Base-by-base conservation (phyloP, 2,797 vertebrate species). In the Distichodus sexfasciatus region DNA sequence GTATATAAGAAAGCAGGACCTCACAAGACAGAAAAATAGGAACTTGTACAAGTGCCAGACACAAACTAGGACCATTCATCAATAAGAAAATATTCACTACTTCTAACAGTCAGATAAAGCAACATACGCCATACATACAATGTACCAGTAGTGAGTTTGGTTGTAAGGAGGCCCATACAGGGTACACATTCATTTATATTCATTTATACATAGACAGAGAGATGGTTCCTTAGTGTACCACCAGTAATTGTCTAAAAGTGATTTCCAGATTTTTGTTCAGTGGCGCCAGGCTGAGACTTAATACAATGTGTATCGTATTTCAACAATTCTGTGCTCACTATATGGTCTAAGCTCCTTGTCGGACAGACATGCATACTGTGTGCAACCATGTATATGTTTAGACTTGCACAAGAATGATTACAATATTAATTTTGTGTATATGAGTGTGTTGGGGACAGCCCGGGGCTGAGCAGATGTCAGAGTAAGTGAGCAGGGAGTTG, bases 401-500 rank as follows among this genome's bases (percentile, higher is more conserved):
- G 29, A 62, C 47, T 40, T 65, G 15, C 43, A 61, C 35, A 62
- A 48, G 62, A 76, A 71, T 76, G 38, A 76, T 65, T 62, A 28
- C 33, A 36, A 66, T 75, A 69, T 72, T 75, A 72, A 75, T 69
- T 38, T 43, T 41, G 61, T 61, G 71, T 35, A 51, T 50, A 61
- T 60, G 69, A 73, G 79, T 63, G 70, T 69, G 72, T 60, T 69
- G 67, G 79, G 82, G 83, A 78, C 83, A 84, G 86, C 87, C 86
- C 82, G 58, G 28, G 86, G 89, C 87, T 90, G 88, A 90, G 86
- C 90, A 91, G 91, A 92, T 93, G 92, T 92, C 89, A 90, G 86
- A 69, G 80, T 91, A 88, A 90, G 89, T 91, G 90, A 92, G 87
- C 81, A 53, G 87, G 90, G 90, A 92, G 85, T 87, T 90, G 86